Conservation (phyloP, 2,888 invertebrate species). For the Embidobia sp. region DNA sequence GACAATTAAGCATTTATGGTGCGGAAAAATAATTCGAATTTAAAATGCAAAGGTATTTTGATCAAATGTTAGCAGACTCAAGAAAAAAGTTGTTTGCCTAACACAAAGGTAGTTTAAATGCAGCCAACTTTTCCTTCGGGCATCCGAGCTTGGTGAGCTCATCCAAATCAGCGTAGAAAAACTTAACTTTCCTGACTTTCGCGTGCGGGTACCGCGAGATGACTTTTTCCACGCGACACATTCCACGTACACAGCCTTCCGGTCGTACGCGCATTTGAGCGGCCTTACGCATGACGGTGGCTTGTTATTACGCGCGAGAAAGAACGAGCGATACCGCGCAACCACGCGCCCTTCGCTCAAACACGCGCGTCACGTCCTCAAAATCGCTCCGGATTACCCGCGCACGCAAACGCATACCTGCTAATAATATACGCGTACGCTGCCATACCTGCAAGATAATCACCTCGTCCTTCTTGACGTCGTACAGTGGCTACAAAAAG, state of each 20-base stretch:
- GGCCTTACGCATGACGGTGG: slow-evolving; percentile 21
- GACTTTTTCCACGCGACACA: slow-evolving; percentile 42
- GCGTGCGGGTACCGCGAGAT: slow-evolving; percentile 24
- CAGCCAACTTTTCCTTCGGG: slow-evolving; percentile 1
- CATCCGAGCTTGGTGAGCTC: no score
- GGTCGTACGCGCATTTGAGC: slow-evolving; percentile 49
- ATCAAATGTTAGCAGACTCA: no score
- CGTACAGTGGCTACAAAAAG: slow-evolving; percentile 41
- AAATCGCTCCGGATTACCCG: slow-evolving; percentile 73
- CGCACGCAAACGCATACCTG: slow-evolving; percentile 44
- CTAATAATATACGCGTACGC: slow-evolving; percentile 61
- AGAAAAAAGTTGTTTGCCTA: background rate
- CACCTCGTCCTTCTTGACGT: slow-evolving; percentile 67
- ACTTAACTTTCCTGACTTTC: slow-evolving; percentile 46
- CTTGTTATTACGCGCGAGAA: slow-evolving; percentile 43
- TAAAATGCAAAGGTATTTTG: no score
- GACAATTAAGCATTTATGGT: no score
- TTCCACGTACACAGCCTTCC: slow-evolving; percentile 41
- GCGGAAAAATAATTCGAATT: no score
- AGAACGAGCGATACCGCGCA: slow-evolving; percentile 51
- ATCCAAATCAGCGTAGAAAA: slow-evolving; percentile 26
- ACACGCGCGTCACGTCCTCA: slow-evolving; percentile 77
- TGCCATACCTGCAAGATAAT: slow-evolving; percentile 67
- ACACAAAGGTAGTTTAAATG: slow-evolving; percentile 1
- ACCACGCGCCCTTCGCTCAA: slow-evolving; percentile 75